Conservation (phyloP, 64 coral and sea anemone genomes). For the Stichodactyla helianthus region DNA sequence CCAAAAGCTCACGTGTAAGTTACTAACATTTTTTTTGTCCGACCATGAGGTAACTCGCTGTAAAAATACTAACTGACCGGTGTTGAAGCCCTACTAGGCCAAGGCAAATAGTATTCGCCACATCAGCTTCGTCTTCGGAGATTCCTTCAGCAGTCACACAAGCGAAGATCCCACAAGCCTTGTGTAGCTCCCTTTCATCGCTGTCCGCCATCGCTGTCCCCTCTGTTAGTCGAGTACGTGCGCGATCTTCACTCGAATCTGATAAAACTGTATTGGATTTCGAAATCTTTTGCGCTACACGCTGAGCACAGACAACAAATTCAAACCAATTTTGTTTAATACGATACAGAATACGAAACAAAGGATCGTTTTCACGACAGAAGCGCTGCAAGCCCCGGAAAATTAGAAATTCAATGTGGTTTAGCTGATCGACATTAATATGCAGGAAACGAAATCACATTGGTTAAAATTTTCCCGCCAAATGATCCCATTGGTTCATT, state of each 20-base stretch:
- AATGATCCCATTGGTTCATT: not conserved
- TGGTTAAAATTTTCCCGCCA: not conserved
- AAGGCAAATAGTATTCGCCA: slow-evolving; percentile 84
- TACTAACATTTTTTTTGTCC: too few species aligned
- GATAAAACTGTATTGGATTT: not conserved
- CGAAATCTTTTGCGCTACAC: not conserved
- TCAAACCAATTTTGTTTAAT: not conserved
- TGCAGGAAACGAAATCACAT: not conserved
- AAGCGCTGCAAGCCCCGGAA: not conserved
- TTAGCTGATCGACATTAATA: not conserved
- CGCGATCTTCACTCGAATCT: not conserved
- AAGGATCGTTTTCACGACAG: not conserved
- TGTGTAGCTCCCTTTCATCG: slow-evolving; percentile 40
- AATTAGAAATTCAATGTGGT: too few species aligned
- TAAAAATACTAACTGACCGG: slow-evolving; percentile 40
- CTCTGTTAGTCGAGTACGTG: slow-evolving; percentile 4
- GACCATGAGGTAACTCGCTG: too few species aligned
- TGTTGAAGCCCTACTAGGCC: slow-evolving; percentile 86
- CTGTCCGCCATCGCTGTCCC: slow-evolving; percentile 57
- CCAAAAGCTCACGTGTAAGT: not conserved
- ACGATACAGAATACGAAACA: not conserved
- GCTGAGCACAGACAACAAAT: not conserved
- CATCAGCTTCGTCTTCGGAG: slow-evolving; percentile 72
- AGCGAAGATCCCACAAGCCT: slow-evolving; percentile 89
- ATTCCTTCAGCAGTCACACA: slow-evolving; percentile 78